phyloP scores from a whole-genome alignment of 2,797 vertebrate species.

The Argyrosomus regius region DNA sequence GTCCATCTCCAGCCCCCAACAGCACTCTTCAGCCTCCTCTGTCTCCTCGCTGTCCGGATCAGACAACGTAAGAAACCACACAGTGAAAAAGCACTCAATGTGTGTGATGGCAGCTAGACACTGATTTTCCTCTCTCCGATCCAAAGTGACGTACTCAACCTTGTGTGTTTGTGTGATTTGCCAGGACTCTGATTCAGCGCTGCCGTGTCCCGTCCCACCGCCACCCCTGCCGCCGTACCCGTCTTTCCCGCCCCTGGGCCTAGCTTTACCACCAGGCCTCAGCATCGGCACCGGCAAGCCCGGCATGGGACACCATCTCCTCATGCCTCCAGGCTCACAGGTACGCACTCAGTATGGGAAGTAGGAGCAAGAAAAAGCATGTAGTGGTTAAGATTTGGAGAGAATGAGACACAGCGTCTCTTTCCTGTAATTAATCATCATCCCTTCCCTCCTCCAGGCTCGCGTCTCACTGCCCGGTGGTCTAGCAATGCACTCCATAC shows the following conservation, averaged over 20 bases:
- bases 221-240: conserved; percentile 89
- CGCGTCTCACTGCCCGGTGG: conserved; percentile 81
- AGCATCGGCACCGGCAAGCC: conserved; percentile 88
- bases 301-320: conserved; percentile 82
- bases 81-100: neutral
- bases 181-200: conserved; percentile 94
- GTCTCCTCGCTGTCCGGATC: conserved; percentile 95
- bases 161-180: neutral
- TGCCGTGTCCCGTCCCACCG: conserved; percentile 84
- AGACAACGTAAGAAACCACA: conserved; percentile 90
- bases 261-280: conserved; percentile 88
- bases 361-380: neutral
- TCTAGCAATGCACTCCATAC: conserved; percentile 84
- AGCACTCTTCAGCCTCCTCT: conserved; percentile 94
- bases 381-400: neutral
- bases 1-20: conserved; percentile 92
- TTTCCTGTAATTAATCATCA: neutral
- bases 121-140: neutral
- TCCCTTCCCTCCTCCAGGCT: conserved; percentile 69
- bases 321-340: conserved; percentile 91
- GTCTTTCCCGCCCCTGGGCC: conserved; percentile 86
- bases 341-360: conserved; percentile 70
- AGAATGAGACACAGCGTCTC: neutral
- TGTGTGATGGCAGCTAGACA: neutral
- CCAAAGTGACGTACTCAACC: neutral